Conservation (phyloP, 2,113 vertebrate genomes). For the Triplophysa tibetana region DNA sequence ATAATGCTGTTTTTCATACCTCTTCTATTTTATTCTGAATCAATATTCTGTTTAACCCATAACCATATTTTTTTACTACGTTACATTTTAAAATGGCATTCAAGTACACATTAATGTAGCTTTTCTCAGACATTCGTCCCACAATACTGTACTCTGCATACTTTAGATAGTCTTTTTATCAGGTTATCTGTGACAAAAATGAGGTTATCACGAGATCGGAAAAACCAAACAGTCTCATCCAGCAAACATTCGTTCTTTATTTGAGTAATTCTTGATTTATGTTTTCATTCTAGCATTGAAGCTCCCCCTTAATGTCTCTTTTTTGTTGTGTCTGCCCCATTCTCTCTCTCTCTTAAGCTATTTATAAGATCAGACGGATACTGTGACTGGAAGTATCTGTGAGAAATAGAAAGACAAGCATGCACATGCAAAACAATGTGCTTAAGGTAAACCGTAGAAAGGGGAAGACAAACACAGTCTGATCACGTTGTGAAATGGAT, state of each 20-base stretch:
- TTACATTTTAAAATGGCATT: no score
- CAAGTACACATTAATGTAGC: no score
- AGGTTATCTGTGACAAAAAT: not conserved
- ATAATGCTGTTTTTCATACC: no score
- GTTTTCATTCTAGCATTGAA: no score
- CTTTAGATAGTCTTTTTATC: not conserved
- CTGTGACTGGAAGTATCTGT: not conserved
- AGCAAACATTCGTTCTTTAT: not conserved
- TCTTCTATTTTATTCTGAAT: no score
- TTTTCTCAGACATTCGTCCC: no score
- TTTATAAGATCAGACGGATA: not conserved
- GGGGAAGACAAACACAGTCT: not conserved
- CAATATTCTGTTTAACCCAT: no score
- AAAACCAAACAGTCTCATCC: conserved; percentile 11
- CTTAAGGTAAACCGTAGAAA: conserved; percentile 24
- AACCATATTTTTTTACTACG: no score
- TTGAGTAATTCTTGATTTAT: not conserved
- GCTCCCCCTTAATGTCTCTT: not conserved
- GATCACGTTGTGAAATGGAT: conserved; percentile 56
- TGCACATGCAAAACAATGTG: not conserved
- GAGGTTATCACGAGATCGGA: not conserved
- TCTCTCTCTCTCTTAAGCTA: conserved; percentile 29
- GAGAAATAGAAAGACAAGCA: not conserved
- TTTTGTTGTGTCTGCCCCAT: conserved; percentile 29
- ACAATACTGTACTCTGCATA: not conserved